phyloP scores from a whole-genome alignment of 1,140 invertebrate genomes.

The Zophobas morio region DNA sequence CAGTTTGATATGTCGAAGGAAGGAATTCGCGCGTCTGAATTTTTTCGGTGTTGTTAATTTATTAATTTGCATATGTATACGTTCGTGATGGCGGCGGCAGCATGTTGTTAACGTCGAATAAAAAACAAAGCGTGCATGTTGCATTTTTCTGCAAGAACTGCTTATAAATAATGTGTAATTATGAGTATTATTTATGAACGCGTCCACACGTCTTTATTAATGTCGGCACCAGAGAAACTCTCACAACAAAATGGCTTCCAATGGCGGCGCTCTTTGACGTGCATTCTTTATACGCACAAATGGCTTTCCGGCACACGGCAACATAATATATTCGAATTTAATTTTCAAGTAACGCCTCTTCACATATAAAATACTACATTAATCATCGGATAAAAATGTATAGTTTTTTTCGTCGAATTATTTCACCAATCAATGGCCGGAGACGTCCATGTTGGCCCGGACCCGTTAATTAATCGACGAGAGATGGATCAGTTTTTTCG shows the following conservation, averaged over 20 bases:
- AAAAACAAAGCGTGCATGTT: slow-evolving; percentile 7
- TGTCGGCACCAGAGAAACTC: slow-evolving; percentile 42
- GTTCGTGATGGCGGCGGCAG: background rate
- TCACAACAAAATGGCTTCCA: slow-evolving; percentile 62
- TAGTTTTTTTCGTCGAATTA: slow-evolving; percentile 36
- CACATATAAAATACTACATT: slow-evolving; percentile 55
- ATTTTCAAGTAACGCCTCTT: slow-evolving; percentile 56
- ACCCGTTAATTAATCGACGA: slow-evolving; percentile 19
- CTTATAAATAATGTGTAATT: slow-evolving; percentile 37
- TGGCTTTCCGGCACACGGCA: slow-evolving; percentile 58
- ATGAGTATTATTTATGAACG: slow-evolving; percentile 45
- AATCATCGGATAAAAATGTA: slow-evolving; percentile 53
- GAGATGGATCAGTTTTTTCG: slow-evolving; percentile 20
- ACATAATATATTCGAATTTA: slow-evolving; percentile 58
- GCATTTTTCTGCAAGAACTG: slow-evolving; percentile 27
- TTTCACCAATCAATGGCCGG: slow-evolving; percentile 18
- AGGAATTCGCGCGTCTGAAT: no score
- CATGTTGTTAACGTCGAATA: background rate
- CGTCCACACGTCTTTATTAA: slow-evolving; percentile 52
- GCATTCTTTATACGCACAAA: slow-evolving; percentile 60
- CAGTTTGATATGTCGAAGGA: no score
- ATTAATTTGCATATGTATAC: slow-evolving; percentile 1
- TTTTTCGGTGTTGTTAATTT: no score
- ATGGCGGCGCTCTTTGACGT: slow-evolving; percentile 62
- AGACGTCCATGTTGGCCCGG: slow-evolving; percentile 7